Base-by-base conservation (phyloP, 1,140 invertebrate species). In the Vanessa atalanta region DNA sequence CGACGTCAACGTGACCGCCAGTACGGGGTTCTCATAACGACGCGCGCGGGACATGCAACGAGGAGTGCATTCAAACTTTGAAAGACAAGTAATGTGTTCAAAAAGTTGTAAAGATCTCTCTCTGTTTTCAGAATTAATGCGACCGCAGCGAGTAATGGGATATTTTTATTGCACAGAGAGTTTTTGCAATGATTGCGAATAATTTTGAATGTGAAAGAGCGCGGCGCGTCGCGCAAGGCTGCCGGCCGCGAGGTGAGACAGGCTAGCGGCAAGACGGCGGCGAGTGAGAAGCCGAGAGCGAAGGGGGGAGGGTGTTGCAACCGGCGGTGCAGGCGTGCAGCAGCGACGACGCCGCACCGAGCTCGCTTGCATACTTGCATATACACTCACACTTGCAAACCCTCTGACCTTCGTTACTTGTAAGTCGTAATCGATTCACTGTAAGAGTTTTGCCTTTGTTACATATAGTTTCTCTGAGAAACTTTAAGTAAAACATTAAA, bases 1-100 rank as follows among this genome's bases (percentile, higher is more conserved):
- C 93, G 94, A 95, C 95, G 95, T 95, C 95, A 96, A 95, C 95
- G 95, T 96, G 95, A 96, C 95, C 94, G 93, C 94, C 94, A 93
- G 93, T 95, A 94, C 95, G 95, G 95, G 95, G 95, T 95, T 95
- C 94, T 95, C 95, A 95, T 94, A 95, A 94, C 94, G 95, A 95
- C 95, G 95, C 95, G 95, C 95, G 95, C 94, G 95, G 94, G 94
- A 94, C 85, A 90, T 91, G 90, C 92, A 94, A 94, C 94, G 93
- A 92, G 89, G 90, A 93, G 90, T 93, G 92, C 91, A 93, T 93
- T 93, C 91, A 91, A 93, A 93, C 85, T 92, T 92, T 88, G 79
- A 87, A 90, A 90, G 86, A 86, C 86, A 89, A 88, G 85, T 81
- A 83, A 89, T 85, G 86, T 87, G 75, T 86, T 76, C 78, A 81